Evolutionary conservation across 2,797 vertebrate genomes (phyloP), one percentile per base, ranked within the genome.

Genomic region (Gobio occitaniae): DNA sequence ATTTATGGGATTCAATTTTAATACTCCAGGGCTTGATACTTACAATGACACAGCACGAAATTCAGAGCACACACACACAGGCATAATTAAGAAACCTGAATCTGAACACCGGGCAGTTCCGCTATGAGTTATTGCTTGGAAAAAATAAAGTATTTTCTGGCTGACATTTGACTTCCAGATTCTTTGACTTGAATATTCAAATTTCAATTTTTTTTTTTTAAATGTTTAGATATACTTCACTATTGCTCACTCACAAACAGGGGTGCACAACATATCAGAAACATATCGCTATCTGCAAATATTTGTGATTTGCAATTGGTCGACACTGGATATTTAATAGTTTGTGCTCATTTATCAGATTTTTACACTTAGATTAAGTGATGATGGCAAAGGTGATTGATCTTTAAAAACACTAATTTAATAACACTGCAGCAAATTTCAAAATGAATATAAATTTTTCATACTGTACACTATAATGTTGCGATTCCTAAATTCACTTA

Each of bases 41-140:
- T 47, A n/a, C 25, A 82, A 74, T 82, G 54, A 82, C 80, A 61
- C 52, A 29, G 66, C 36, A 59, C 69, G 63, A 47, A 61, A 50
- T 61, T 70, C 25, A 19, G 29, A 79, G 25, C 16, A 29, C 36
- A 61, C 50, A 69, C 78, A 69, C 70, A 76, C 54, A 85, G 44
- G 16, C 16, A 11, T 66, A 50, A 48, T 36, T 32, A 32, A 50
- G 3, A 48, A 10, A 25, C 54, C 36, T 61, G 54, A 76, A 76
- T 32, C 32, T 36, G 3, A 63, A 54, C 48, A 38, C 11, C 54
- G 29, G 54, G 54, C 65, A 78, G 19, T 16, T 70, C 47, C 19
- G 65, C 72, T 41, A 3, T 75, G 1, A 78, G 36, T 54, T 10
- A 48, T 41, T 82, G 66, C 56, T n/a, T 52, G 61, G 41, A 48